Conservation (phyloP, 2,888 invertebrate species). For the Axea sp. region DNA sequence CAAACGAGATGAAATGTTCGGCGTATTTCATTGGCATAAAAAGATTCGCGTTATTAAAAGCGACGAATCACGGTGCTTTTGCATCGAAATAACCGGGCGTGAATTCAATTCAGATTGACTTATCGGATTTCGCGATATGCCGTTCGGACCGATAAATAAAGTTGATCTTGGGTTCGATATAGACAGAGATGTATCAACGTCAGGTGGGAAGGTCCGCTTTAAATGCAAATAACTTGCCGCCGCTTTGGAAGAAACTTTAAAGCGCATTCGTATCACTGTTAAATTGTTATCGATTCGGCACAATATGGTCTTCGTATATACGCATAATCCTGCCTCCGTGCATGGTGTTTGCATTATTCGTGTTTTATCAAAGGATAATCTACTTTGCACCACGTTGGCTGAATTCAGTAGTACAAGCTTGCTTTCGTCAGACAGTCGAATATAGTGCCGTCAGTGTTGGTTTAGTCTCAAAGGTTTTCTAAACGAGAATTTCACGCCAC, state of each 20-base stretch:
- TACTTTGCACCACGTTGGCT: conserved; percentile 57
- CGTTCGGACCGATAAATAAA: conserved; percentile 63
- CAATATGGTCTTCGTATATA: conserved; percentile 50
- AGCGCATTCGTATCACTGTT: conserved; percentile 57
- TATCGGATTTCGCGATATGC: conserved; percentile 56
- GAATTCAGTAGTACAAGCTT: conserved; percentile 55
- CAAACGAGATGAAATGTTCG: too few species aligned
- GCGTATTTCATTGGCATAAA: too few species aligned
- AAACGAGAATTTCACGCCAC: conserved; percentile 46
- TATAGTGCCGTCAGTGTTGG: conserved; percentile 17
- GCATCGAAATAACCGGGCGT: conserved; percentile 52
- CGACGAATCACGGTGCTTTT: conserved; percentile 39
- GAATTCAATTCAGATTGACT: conserved; percentile 62
- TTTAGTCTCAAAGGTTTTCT: conserved; percentile 56
- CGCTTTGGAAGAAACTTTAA: conserved; percentile 55
- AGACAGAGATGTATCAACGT: conserved; percentile 74
- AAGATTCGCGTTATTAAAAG: conserved; percentile 55
- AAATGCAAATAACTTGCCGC: conserved; percentile 70
- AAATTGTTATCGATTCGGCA: conserved; percentile 62
- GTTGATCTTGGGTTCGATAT: conserved; percentile 70
- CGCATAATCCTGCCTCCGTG: conserved; percentile 44
- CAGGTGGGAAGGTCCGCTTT: conserved; percentile 68
- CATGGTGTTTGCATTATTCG: conserved; percentile 59
- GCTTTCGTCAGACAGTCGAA: conserved; percentile 55
- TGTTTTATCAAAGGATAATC: conserved; percentile 62